Conservation (phyloP, 2,797 vertebrate species). For the Protosalanx chinensis region DNA sequence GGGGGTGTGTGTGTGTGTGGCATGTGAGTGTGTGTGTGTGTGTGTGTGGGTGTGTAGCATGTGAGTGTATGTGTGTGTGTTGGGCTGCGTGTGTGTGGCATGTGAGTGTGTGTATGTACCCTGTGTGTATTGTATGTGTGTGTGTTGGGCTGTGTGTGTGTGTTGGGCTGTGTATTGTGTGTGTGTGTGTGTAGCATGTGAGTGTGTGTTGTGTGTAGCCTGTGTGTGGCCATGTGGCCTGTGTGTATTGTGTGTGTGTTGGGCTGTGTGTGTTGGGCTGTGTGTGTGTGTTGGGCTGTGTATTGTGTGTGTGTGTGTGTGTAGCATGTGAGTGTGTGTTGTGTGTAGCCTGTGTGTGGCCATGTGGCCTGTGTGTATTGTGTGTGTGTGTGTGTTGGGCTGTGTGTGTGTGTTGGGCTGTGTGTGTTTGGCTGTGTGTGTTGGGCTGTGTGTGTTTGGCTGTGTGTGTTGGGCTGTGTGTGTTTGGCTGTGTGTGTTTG, state of each 20-base stretch:
- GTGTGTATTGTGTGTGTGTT: not conserved
- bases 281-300: not conserved
- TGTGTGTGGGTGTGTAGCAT: not conserved
- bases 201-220: not conserved
- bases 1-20: conserved; percentile 1
- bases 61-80: not conserved
- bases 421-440: too few species aligned
- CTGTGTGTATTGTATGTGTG: conserved; percentile 1
- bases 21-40: not conserved
- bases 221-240: conserved; percentile 10
- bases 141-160: not conserved
- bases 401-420: too few species aligned
- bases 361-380: too few species aligned
- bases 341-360: too few species aligned
- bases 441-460: too few species aligned
- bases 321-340: too few species aligned
- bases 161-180: not conserved
- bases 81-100: conserved; percentile 15
- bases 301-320: too few species aligned
- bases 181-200: not conserved
- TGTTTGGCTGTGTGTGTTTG: too few species aligned
- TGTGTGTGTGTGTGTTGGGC: too few species aligned
- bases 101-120: conserved; percentile 12
- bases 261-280: not conserved
- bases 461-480: too few species aligned